Evolutionary conservation across 1,140 invertebrate species (phyloP), one percentile per base, ranked within the genome.

Genomic region (honey bee (Apis mellifera)): DNA sequence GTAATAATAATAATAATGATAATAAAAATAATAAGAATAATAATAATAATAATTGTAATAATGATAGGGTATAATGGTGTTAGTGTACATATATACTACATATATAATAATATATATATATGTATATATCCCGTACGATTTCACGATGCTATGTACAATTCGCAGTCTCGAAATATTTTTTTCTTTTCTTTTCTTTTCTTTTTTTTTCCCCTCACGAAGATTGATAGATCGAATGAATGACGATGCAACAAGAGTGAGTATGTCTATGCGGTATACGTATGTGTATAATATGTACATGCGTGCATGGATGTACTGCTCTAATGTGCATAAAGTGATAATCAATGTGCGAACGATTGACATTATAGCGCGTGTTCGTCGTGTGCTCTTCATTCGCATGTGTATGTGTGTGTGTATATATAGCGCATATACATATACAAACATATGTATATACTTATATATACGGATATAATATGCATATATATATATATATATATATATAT

Each of bases 401-500:
- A 23, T 54, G 60, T 64, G 19, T 52, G n/a, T 57, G 42, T 54
- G 60, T 54, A 60, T 55, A 52, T 57, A 79, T 74, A 79, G 8
- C 26, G 17, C 76, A 54, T 65, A 52, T 55, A 64, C 42, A 42
- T 1, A 26, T 55, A 69, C 23, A 57, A 42, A 73, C 0, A 12
- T 84, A 74, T 66, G 66, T 79, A 87, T 71, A 80, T 64, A 69
- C 69, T 55, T 50, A 74, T 60, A 70, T 72, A 85, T 55, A 84
- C 48, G 59, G 54, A 84, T 85, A 75, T 80, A 84, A 65, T 84
- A 79, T 52, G 55, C 42, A n/a, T 21, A 64, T 80, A 76, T 75
- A 65, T 76, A 72, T 79, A 78, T 78, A n/a, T n/a, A n/a, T n/a
- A n/a, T 78, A 86, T 42, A 65, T 87, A 84, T n/a, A n/a, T n/a